Evolutionary conservation across 2,797 vertebrate species (phyloP).

Genomic region (Syncerus caffer): DNA sequence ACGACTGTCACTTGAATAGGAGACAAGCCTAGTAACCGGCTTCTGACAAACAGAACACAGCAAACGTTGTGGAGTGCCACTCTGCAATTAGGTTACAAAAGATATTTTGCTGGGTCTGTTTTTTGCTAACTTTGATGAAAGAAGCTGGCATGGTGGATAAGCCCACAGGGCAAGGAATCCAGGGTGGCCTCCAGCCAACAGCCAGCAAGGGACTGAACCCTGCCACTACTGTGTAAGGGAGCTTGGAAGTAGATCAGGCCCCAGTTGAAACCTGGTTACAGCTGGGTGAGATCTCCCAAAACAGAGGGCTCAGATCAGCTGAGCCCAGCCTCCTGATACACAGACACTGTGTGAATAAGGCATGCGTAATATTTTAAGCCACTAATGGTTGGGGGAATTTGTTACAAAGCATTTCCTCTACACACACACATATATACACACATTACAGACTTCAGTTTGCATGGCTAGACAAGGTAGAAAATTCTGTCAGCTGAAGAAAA

Average conservation of each 20-base stretch:
- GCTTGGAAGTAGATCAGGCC: background rate
- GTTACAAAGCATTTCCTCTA: background rate
- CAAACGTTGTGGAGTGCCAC: background rate
- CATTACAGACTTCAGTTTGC: background rate
- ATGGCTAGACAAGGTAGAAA: background rate
- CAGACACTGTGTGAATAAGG: background rate
- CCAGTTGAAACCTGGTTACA: background rate
- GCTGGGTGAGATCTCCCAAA: background rate
- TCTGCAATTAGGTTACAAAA: background rate
- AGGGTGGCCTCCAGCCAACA: background rate
- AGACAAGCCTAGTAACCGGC: background rate
- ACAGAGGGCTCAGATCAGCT: background rate
- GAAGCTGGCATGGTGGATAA: background rate
- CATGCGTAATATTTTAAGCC: background rate
- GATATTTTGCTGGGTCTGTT: background rate
- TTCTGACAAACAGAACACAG: background rate
- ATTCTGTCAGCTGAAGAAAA: background rate
- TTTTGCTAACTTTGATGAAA: background rate
- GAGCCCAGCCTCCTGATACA: background rate
- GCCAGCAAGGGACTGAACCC: background rate
- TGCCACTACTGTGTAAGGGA: background rate
- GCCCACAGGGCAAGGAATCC: background rate
- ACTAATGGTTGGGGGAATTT: background rate
- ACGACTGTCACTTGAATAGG: background rate
- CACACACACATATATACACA: background rate